Evolutionary conservation across 2,888 invertebrate species (phyloP), one percentile per base, ranked within the genome.

Genomic region (Pristionchus mayeri): DNA sequence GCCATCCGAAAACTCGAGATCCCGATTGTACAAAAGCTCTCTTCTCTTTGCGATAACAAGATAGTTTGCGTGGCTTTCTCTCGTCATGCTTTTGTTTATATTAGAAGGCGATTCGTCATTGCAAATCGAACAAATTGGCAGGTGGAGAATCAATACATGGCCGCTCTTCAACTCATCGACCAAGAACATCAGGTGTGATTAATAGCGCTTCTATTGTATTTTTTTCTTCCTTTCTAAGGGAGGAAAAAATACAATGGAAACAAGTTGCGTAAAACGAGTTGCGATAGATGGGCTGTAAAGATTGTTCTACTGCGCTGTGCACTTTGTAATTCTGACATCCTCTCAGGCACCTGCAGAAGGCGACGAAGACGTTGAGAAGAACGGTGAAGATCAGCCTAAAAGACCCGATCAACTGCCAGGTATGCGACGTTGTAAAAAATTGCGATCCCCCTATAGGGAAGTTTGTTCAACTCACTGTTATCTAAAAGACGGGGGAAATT

Each of bases 121-220:
- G 34, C 16, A 63, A 13, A 16, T 30, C 34, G 11, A 86, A 87
- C 67, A 75, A 88, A 54, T 40, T 3, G 40, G 11, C 80, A 82
- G 81, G 88, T 90, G n/a, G 91, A 91, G 84, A 90, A 90, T 54
- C 85, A 87, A 34, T 91, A 90, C 86, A 90, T 91, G 90, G 88
- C 89, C 85, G 91, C 91, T 0, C 79, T 91, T 48, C 88, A 90
- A 67, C 82, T 91, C 54, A 89, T 91, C 75, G 91, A 91, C 44
- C 89, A 91, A 54, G 88, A 90, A 76, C 87, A 89, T 30, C 87
- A 86, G 86, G 71, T 44, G 40, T 30, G 13, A 2, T 18, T 30
- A n/a, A n/a, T n/a, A n/a, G n/a, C 44, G 44, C 13, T 44, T 44
- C 44, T 13, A 13, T 6, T 44, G 6, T 13, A 44, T 44, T 44